Evolutionary conservation across 2,888 invertebrate genomes (phyloP).

Genomic region (Ptychoptera albimana): DNA sequence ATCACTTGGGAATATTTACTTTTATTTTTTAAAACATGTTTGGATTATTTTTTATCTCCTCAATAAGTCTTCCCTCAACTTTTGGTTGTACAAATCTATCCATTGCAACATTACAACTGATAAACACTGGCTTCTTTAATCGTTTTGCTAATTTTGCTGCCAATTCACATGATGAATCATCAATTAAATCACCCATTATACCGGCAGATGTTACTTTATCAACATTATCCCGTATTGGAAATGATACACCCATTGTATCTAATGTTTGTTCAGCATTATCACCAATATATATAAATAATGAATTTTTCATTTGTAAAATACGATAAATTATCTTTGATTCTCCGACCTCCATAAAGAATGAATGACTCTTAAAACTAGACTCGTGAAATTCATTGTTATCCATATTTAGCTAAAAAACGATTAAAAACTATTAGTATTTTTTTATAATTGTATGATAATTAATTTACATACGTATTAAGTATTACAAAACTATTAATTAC

Average conservation of each 20-base stretch:
- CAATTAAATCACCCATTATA: constrained; percentile 25
- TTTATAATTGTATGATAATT: too few species aligned
- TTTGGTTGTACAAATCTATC: constrained; percentile 21
- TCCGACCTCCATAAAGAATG: constrained; percentile 21
- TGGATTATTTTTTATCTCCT: constrained; percentile 28
- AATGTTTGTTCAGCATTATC: constrained; percentile 21
- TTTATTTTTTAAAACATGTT: constrained; percentile 10
- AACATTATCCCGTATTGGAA: constrained; percentile 14
- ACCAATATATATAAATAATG: constrained; percentile 32
- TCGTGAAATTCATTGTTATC: neutral
- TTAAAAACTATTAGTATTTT: too few species aligned
- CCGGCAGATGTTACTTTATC: constrained; percentile 23
- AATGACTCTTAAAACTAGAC: constrained; percentile 20
- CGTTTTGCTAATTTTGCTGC: constrained; percentile 26
- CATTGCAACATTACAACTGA: constrained; percentile 32
- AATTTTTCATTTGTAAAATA: constrained; percentile 30
- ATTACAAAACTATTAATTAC: neutral
- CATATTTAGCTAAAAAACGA: neutral
- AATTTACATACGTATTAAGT: neutral
- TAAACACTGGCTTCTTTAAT: constrained; percentile 30
- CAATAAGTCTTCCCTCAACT: constrained; percentile 27
- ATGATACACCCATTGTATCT: constrained; percentile 24
- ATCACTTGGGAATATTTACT: too few species aligned
- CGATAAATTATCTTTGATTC: constrained; percentile 26
- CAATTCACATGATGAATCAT: constrained; percentile 22